Conservation (phyloP, 2,888 invertebrate species). For the Acleris laterana region DNA sequence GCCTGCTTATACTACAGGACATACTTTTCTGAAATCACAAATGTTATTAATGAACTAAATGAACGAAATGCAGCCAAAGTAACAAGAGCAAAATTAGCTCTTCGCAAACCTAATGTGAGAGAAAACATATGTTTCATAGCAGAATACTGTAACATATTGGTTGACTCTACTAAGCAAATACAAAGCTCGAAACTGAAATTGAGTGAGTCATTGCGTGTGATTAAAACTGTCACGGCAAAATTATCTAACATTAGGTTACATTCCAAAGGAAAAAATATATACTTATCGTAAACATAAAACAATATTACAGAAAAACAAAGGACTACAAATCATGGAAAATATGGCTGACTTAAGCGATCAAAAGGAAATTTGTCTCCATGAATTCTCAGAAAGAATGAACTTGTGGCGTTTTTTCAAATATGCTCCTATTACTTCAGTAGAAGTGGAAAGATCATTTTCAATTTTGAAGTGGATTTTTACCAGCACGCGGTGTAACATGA, state of each 20-base stretch:
- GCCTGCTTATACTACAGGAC: conserved; percentile 13
- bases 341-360: conserved; percentile 10
- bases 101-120: conserved; percentile 8
- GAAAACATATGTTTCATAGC: conserved; percentile 1
- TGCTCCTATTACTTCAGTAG: conserved; percentile 8
- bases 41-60: conserved; percentile 4
- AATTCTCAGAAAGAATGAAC: conserved; percentile 11
- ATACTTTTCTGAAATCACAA: conserved; percentile 12
- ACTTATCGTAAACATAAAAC: conserved; percentile 8
- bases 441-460: conserved; percentile 15
- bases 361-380: conserved; percentile 11
- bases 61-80: conserved; percentile 10
- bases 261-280: conserved; percentile 1
- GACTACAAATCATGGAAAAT: conserved; percentile 14
- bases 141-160: background rate
- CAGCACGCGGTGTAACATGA: conserved; percentile 9
- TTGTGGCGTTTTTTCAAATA: conserved; percentile 22
- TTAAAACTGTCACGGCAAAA: conserved; percentile 13
- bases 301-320: conserved; percentile 13
- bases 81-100: conserved; percentile 12
- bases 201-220: conserved; percentile 6
- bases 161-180: background rate
- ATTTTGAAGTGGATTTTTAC: conserved; percentile 4
- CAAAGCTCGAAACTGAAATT: conserved; percentile 1
- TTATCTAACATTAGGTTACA: too few relatives aligned